Base-by-base conservation (phyloP, 2,888 invertebrate genomes). In the Volucella inanis region DNA sequence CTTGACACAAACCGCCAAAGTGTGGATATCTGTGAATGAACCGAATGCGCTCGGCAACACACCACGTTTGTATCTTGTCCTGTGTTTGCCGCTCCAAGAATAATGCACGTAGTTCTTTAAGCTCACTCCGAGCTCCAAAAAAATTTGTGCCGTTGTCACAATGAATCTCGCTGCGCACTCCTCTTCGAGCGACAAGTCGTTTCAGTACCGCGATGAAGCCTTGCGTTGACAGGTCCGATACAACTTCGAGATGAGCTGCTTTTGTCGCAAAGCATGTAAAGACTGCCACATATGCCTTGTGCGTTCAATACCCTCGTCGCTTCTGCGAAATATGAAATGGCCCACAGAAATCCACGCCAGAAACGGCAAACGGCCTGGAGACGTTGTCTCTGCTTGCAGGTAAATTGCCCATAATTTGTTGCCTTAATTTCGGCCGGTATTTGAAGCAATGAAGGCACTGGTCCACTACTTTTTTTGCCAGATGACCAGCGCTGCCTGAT, bases 401-500 rank as follows among this genome's bases (percentile, higher is more conserved):
- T 18, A 45, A 14, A 8, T 50, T 8, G 39, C 39, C 65, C 65
- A 65, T 67, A 1, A 54, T 67, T 11, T 67, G 43, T 22, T 39
- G n/a, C 41, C 52, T 43, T n/a, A 8, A 43, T 54, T n/a, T n/a
- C n/a, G n/a, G n/a, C n/a, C n/a, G n/a, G n/a, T 39, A 43, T 54
- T 18, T 18, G 18, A 18, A 54, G 22, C 67, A 67, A 10, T 52
- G 67, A 22, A 6, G n/a, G 22, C 67, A 67, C 12, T 11, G 15
- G 39, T 49, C 49, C 8, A 64, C 49, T 11, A 14, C 31, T 15
- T 50, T 64, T 31, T 65, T 65, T 18, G 18, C 6, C 12, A 81
- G 9, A 52, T 62, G 62, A 45, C 70, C 83, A 87, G n/a, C 50
- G 47, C 38, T 77, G 67, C 9, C 81, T 61, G 14, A 77, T 59